Evolutionary conservation across 2,113 vertebrate genomes (phyloP).

Genomic region (Ophiodon elongatus): DNA sequence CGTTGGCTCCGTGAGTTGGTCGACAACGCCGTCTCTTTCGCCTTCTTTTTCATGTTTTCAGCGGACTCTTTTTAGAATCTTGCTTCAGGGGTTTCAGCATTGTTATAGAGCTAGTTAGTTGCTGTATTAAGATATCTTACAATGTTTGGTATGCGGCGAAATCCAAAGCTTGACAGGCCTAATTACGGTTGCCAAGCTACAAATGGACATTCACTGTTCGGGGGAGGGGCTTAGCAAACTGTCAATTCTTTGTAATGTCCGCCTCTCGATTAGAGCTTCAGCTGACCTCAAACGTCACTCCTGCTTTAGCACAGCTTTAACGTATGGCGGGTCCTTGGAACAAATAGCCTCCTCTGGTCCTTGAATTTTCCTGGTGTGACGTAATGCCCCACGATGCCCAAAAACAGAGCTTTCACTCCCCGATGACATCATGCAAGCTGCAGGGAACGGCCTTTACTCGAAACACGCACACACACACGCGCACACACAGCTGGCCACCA

Average conservation of each 20-base stretch:
- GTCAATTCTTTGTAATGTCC: background rate
- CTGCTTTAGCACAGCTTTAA: constrained; percentile 22
- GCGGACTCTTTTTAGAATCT: background rate
- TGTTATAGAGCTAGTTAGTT: background rate
- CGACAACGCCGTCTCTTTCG: background rate
- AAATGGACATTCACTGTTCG: background rate
- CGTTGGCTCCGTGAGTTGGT: background rate
- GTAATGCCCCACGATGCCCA: constrained; percentile 26
- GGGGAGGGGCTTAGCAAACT: background rate
- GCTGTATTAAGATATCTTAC: background rate
- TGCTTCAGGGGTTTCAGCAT: background rate
- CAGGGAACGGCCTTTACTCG: background rate
- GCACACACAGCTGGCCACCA: constrained; percentile 41
- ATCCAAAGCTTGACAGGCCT: background rate
- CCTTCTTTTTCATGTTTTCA: background rate
- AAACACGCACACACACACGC: constrained; percentile 39
- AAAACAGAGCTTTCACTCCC: constrained; percentile 46
- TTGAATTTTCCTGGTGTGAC: constrained; percentile 39
- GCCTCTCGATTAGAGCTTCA: background rate
- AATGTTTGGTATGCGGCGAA: background rate
- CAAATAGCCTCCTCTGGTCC: constrained; percentile 5
- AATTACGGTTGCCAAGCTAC: background rate
- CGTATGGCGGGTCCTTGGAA: constrained; percentile 17
- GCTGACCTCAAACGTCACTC: background rate
- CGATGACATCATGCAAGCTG: constrained; percentile 31